A percentile compares a stretch with the other conserved stretches of the same genome.
Conservation (phyloP, 1,140 invertebrate species). For the Dendrolimus punctatus region DNA sequence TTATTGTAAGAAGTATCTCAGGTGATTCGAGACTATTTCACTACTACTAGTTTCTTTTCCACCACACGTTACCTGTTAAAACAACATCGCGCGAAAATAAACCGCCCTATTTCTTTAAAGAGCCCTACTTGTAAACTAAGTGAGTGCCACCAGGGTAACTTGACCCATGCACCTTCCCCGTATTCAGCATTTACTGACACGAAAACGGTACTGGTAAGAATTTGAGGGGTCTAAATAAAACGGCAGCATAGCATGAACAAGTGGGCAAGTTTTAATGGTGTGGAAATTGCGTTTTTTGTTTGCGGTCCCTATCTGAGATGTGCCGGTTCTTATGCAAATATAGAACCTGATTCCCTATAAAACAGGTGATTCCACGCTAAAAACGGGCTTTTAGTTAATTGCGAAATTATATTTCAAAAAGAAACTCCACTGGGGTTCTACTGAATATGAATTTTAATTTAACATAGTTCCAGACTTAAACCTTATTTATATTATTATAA, state of each 20-base stretch:
- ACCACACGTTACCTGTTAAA: slow-evolving; percentile 12
- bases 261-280: slow-evolving; percentile 42
- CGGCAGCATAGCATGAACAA: slow-evolving; percentile 19
- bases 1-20: too few relatives aligned
- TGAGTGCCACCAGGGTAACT: slow-evolving; percentile 5
- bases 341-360: slow-evolving; percentile 8
- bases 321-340: slow-evolving; percentile 27
- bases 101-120: slow-evolving; percentile 19
- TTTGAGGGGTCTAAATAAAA: slow-evolving; percentile 3
- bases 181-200: too few relatives aligned
- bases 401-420: too few relatives aligned
- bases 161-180: slow-evolving; percentile 4
- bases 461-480: too few relatives aligned
- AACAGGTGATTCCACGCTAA: too few relatives aligned
- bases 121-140: slow-evolving; percentile 14
- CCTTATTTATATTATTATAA: too few relatives aligned
- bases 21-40: too few relatives aligned
- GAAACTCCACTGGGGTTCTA: too few relatives aligned
- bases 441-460: too few relatives aligned
- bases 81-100: slow-evolving; percentile 12
- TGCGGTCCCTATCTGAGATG: slow-evolving; percentile 18
- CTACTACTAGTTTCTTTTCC: too few relatives aligned
- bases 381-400: too few relatives aligned
- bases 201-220: too few relatives aligned
- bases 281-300: slow-evolving; percentile 40